Conservation (phyloP, 23 tunicate genomes). For the Halocynthia aurantium region DNA sequence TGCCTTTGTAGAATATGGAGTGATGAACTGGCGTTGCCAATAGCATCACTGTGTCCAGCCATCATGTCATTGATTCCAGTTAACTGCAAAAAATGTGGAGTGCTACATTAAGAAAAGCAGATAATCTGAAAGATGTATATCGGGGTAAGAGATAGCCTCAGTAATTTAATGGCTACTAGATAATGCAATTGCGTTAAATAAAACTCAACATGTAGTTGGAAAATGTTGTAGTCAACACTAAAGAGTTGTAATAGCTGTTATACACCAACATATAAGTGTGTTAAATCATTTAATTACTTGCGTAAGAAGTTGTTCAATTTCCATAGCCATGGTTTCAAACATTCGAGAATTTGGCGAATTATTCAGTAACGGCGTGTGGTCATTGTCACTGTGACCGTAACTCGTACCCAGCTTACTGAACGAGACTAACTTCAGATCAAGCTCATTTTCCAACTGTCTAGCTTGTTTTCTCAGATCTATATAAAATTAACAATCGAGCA, state of each 20-base stretch:
- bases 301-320: constrained; percentile 89
- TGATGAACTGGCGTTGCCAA: constrained; percentile 46
- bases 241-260: no score
- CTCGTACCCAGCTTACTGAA: constrained; percentile 90
- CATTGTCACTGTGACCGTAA: constrained; percentile 28
- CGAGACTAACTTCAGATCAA: constrained; percentile 82
- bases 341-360: constrained; percentile 71
- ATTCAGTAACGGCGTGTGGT: constrained; percentile 56
- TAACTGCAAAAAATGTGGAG: constrained; percentile 26
- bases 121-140: no score
- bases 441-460: constrained; percentile 77
- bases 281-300: constrained; percentile 26
- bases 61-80: constrained; percentile 90
- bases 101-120: no score
- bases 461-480: constrained; percentile 83
- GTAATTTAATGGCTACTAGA: no score
- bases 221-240: no score
- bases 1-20: constrained; percentile 90
- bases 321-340: constrained; percentile 98
- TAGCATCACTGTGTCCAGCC: constrained; percentile 67
- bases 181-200: no score
- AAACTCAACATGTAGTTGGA: no score
- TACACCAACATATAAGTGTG: background rate
- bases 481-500: background rate
- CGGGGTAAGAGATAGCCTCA: no score